Base-by-base conservation (phyloP, 2,888 invertebrate species). In the Parnassius smintheus region DNA sequence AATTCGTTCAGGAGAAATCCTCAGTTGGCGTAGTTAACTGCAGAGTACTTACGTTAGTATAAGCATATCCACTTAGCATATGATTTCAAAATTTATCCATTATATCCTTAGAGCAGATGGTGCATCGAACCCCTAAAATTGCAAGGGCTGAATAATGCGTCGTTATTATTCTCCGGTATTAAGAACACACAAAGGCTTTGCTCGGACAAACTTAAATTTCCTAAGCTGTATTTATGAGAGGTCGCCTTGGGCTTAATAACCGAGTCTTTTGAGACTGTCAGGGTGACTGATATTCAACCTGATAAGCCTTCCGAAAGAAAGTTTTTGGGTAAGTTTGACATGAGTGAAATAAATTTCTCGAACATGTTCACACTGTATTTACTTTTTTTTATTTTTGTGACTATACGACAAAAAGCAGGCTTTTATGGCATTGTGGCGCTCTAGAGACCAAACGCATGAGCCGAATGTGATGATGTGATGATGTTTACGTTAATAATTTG, bases 181-280 rank as follows among this genome's bases (percentile, higher is more conserved):
- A 63, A 63, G 49, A 59, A 63, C 63, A 58, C 61, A 59, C 63
- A 59, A 63, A 59, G 63, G 51, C 59, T 22, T 18, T 8, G 46
- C 51, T 55, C 55, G 58, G 18, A 18, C 18, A 18, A 18, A 18
- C 18, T 18, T 18, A 18, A 18, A 18, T 18, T 18, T 18, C 18
- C 49, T 59, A 63, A 63, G 56, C 63, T 45, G 46, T 63, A 63
- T 63, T 63, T 63, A 63, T 56, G 63, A 56, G 56, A 25, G 59
- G 44, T 48, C 46, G 57, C 51, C 61, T 41, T 10, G 48, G 45
- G 50, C 54, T n/a, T 55, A 58, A 54, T 55, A 58, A 41, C 58
- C 35, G 44, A 48, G 53, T 57, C 58, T 46, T 57, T 53, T 62
- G 49, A 53, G 53, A 48, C 62, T 48, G 57, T 53, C 57, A 57